A percentile compares a stretch with the other conserved stretches of the same genome.
These are phyloP conservation scores for Myotis planiceps DNA, from an alignment of 2,797 vertebrate genomes.

Conservation along the genomic window DNA sequence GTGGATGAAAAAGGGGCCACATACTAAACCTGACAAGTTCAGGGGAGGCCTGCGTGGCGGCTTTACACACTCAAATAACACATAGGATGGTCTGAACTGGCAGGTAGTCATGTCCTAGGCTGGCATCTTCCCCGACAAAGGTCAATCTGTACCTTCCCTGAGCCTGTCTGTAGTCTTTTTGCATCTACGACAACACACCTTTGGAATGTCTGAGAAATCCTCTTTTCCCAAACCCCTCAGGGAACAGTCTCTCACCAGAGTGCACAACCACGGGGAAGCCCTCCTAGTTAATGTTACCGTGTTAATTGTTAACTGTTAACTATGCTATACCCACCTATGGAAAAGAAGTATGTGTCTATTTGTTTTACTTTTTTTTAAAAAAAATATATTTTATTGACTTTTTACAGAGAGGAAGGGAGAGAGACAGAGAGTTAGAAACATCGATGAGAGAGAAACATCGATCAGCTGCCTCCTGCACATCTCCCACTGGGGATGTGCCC, in stretches of 20 bases:
- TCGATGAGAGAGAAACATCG: too few relatives aligned
- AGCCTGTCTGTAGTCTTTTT: not conserved
- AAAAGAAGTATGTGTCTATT: not conserved
- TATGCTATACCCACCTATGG: not conserved
- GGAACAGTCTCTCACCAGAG: not conserved
- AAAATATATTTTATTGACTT: too few relatives aligned
- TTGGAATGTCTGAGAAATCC: not conserved
- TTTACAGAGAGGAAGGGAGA: too few relatives aligned
- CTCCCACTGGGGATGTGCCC: too few relatives aligned
- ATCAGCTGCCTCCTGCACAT: too few relatives aligned
- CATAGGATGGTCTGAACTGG: not conserved
- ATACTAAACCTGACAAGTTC: not conserved
- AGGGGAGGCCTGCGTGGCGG: not conserved
- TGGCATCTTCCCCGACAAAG: not conserved
- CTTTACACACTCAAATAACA: not conserved
- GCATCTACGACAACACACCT: not conserved
- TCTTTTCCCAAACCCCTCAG: not conserved
- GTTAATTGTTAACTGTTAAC: not conserved
- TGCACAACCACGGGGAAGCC: not conserved
- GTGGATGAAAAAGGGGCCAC: not conserved
- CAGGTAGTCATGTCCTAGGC: not conserved
- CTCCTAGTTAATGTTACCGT: not conserved
- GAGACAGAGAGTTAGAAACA: too few relatives aligned
- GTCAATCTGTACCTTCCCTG: not conserved
- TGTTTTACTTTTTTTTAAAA: not conserved